These are phyloP conservation scores for Oscheius myriophilus DNA, from an alignment of 2,888 invertebrate genomes.

Conservation along the genomic window DNA sequence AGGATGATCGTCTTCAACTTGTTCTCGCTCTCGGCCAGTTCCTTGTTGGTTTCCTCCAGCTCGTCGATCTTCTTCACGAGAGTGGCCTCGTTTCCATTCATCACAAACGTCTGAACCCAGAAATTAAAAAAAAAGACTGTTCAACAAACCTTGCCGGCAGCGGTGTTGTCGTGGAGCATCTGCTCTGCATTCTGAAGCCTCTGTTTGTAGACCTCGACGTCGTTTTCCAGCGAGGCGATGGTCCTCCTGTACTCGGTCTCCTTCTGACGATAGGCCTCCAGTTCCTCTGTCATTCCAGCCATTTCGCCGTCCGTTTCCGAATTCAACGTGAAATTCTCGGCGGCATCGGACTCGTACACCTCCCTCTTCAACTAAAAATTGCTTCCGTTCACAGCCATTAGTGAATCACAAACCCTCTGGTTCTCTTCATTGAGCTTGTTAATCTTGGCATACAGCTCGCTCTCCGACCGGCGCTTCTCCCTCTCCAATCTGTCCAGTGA, in stretches of 20 bases:
- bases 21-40: not conserved
- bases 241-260: not conserved
- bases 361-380: not conserved
- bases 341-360: not conserved
- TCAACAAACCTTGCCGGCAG: not conserved
- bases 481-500: not conserved
- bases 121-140: not conserved
- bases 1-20: not conserved
- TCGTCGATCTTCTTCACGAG: conserved; percentile 4
- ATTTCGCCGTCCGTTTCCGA: conserved; percentile 2
- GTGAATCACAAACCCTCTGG: not conserved
- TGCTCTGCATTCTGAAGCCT: not conserved
- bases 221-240: conserved; percentile 5
- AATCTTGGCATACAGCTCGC: not conserved
- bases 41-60: not conserved
- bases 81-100: conserved; percentile 2
- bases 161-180: not conserved
- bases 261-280: conserved; percentile 10
- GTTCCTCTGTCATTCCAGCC: not conserved
- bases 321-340: conserved; percentile 8
- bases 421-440: not conserved
- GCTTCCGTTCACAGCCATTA: too few species aligned
- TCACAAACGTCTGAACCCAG: conserved; percentile 1
- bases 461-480: conserved; percentile 1
- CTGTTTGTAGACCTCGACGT: conserved; percentile 5